Evolutionary conservation across 2,113 vertebrate species (phyloP), one percentile per base, ranked within the genome.

Genomic region (Tylochromis polylepis): DNA sequence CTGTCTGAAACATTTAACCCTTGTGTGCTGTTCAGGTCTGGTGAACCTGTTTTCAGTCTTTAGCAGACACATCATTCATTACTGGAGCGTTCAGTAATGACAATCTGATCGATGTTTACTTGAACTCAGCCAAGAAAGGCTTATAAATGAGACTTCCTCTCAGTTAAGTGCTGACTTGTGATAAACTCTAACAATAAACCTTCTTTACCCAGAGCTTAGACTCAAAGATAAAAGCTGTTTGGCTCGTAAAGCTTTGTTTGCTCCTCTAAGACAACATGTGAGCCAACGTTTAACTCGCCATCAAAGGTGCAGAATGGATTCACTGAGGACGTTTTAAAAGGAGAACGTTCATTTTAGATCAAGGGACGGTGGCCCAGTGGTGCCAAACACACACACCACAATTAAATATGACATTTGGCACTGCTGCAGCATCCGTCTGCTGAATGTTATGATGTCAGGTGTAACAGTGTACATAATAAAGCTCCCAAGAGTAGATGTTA

Each of bases 341-440:
- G 1, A 62, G 10, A 62, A 62, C 20, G 11, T 31, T 62, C 59
- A 62, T 62, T 36, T 62, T 20, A 62, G 29, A 36, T 11, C 31
- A 20, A 34, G 1, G 16, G 34, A 62, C 0, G 10, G 59, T 62
- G 31, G 16, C 59, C 59, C 59, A 11, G 9, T 62, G 1, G 9
- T 62, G 59, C 29, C 59, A 34, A 34, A 62, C 3, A 1, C 9
- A 60, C 8, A 62, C 59, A 4, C 0, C 29, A 62, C 59, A 62
- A 62, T 20, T 9, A 62, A 34, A 62, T 4, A 20, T 34, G 59
- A 62, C 0, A 0, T 62, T 27, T 1, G 0, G 27, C 59, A 62
- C 59, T 20, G 16, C 59, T 34, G 29, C 3, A 0, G 34, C 0
- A 34, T 62, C 29, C 34, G 59, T 1, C 31, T 36, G 5, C 29